These are phyloP conservation scores for Syritta pipiens DNA, from an alignment of 2,888 invertebrate species.

Conservation along the genomic window DNA sequence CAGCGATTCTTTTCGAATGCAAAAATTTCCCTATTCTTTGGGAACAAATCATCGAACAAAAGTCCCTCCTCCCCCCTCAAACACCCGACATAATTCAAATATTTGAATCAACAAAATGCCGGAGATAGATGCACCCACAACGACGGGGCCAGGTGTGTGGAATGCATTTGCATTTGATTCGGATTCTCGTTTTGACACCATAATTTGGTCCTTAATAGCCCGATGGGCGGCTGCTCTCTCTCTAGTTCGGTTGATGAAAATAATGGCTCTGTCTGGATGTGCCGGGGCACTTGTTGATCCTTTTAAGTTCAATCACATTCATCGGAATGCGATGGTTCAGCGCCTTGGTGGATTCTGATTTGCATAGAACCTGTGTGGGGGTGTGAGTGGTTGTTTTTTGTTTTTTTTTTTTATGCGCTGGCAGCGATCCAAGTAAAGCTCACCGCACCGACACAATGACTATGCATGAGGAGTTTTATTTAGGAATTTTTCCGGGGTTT, in stretches of 20 bases:
- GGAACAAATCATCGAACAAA: constrained; percentile 55
- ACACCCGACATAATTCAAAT: constrained; percentile 51
- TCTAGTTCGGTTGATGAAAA: background rate
- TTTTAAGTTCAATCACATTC: constrained; percentile 48
- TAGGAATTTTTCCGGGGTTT: too few relatives aligned
- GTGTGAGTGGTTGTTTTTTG: too few relatives aligned
- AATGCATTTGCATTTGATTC: constrained; percentile 48
- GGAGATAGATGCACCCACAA: background rate
- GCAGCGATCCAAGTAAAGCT: too few relatives aligned
- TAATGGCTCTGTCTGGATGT: background rate
- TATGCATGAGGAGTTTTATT: too few relatives aligned
- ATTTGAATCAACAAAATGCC: constrained; percentile 24
- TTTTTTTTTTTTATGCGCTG: too few relatives aligned
- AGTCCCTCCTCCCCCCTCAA: background rate
- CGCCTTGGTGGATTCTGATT: constrained; percentile 47
- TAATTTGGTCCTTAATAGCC: constrained; percentile 58
- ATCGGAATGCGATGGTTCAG: constrained; percentile 20
- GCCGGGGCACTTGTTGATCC: constrained; percentile 44
- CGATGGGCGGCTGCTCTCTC: background rate
- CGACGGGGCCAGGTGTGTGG: background rate
- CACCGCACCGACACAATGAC: too few relatives aligned
- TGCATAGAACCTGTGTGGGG: too few relatives aligned
- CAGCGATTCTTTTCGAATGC: constrained; percentile 45
- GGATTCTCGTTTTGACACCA: constrained; percentile 63
- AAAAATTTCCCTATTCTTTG: constrained; percentile 51